Evolutionary conservation across 1,140 invertebrate species (phyloP), one percentile per base, ranked within the genome.

Genomic region (Trachelipus rathkii): DNA sequence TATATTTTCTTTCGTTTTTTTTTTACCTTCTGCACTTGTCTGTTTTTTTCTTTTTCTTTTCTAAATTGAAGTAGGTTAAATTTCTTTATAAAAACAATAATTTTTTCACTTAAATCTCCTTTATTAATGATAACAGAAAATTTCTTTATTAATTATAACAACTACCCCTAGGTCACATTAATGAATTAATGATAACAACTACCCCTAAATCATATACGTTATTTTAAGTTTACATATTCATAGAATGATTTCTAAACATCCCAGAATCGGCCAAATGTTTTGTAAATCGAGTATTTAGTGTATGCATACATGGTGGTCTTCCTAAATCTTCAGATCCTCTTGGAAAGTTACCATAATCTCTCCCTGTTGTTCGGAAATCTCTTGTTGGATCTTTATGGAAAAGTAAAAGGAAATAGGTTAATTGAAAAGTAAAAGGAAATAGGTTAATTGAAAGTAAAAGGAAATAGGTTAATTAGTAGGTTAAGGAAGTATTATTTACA

Each of bases 231-330:
- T 66, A 78, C 70, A 23, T n/a, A 44, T 78, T 78, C 33, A 78
- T 15, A 19, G 77, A 78, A n/a, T 78, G 77, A 69, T 78, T 78
- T 68, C 77, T 71, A 44, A 71, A 78, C 77, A 78, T 78, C 8
- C 77, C 77, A 0, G 73, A 45, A 2, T 68, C 69, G 0, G 77
- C 73, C n/a, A 78, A 70, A 24, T 75, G 73, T 60, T 78, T 73
- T 11, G 77, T 78, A 73, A 78, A 78, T 68, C 69, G 50, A 21
- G 77, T 78, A 53, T 46, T 75, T 21, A 78, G 73, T 53, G 77
- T 67, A 69, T 78, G 73, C 50, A 19, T 72, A 60, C 66, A 69
- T 7, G 73, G 73, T 10, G 77, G 77, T 8, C 77, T 23, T 0
- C 69, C 77, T 60, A 78, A 71, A 33, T 44, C 43, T 71, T 74